phyloP scores from a whole-genome alignment of 2,888 invertebrate genomes.

The Ornithoptera alexandrae region DNA sequence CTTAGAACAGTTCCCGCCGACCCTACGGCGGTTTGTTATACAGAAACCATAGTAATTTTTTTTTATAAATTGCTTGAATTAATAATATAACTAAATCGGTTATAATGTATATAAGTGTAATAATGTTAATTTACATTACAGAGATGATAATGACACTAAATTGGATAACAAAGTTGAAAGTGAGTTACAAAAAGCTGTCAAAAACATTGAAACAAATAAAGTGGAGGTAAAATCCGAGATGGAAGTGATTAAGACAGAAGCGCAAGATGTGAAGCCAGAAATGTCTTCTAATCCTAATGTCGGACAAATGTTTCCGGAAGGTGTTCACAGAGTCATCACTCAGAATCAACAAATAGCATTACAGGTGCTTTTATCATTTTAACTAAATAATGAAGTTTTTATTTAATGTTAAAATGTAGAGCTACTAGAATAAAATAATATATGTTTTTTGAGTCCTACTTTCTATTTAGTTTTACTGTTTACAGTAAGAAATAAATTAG shows the following conservation, averaged over 20 bases:
- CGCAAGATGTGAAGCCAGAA: slow-evolving; percentile 52
- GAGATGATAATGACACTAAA: slow-evolving; percentile 59
- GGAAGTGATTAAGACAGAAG: slow-evolving; percentile 47
- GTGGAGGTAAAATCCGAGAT: slow-evolving; percentile 44
- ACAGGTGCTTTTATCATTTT: slow-evolving; percentile 47
- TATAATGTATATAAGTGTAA: not conserved
- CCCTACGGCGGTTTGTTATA: no score
- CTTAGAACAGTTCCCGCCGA: no score
- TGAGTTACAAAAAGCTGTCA: slow-evolving; percentile 65
- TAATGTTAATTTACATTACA: slow-evolving; percentile 32
- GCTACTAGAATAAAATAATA: no score
- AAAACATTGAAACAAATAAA: slow-evolving; percentile 60
- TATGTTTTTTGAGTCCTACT: no score
- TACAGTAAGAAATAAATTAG: no score
- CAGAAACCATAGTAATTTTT: no score
- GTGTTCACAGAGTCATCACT: slow-evolving; percentile 58
- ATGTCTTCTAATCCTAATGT: slow-evolving; percentile 37
- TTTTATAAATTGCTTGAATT: no score
- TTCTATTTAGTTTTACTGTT: no score
- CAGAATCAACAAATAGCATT: slow-evolving; percentile 63
- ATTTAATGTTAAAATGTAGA: no score
- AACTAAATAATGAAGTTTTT: not conserved
- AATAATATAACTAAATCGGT: no score
- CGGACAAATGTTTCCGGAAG: slow-evolving; percentile 55
- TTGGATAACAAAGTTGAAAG: slow-evolving; percentile 63